These are phyloP conservation scores for Amphipyra berbera DNA, from an alignment of 2,888 invertebrate species.

Conservation along the genomic window DNA sequence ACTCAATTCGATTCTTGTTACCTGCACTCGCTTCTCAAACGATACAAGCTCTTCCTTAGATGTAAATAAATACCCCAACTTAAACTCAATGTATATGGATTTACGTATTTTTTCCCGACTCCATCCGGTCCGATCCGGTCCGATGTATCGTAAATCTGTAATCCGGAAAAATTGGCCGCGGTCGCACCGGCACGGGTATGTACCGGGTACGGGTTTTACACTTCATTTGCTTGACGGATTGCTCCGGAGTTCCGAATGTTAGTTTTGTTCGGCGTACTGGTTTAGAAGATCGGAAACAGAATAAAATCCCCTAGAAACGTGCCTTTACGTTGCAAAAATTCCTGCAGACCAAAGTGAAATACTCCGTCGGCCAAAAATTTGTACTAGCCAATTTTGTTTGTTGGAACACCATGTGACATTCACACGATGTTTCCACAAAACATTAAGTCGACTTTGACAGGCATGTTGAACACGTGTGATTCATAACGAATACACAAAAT, in stretches of 20 bases:
- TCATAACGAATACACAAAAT: constrained; percentile 1
- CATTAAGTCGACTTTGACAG: constrained; percentile 21
- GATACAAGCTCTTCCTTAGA: constrained; percentile 9
- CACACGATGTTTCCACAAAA: constrained; percentile 10
- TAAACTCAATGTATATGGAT: constrained; percentile 65
- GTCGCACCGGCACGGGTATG: constrained; percentile 44
- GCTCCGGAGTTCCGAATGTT: constrained; percentile 42
- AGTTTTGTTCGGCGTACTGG: constrained; percentile 24
- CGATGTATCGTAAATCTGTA: constrained; percentile 78
- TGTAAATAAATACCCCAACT: constrained; percentile 63
- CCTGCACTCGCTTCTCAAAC: constrained; percentile 1
- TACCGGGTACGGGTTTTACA: constrained; percentile 68
- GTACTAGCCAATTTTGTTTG: constrained; percentile 6
- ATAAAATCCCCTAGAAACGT: too few relatives aligned
- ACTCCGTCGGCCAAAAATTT: constrained; percentile 1
- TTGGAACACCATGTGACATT: background rate
- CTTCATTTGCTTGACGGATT: constrained; percentile 76
- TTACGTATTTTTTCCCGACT: constrained; percentile 66
- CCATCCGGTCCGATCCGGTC: constrained; percentile 65
- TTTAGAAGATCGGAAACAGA: background rate
- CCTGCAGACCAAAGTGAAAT: background rate
- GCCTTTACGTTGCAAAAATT: too few relatives aligned
- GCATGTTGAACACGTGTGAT: constrained; percentile 15
- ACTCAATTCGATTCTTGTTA: background rate
- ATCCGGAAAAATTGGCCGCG: constrained; percentile 80